Evolutionary conservation across 2,113 vertebrate species (phyloP), one percentile per base, ranked within the genome.

Genomic region (Zosterops lateralis): DNA sequence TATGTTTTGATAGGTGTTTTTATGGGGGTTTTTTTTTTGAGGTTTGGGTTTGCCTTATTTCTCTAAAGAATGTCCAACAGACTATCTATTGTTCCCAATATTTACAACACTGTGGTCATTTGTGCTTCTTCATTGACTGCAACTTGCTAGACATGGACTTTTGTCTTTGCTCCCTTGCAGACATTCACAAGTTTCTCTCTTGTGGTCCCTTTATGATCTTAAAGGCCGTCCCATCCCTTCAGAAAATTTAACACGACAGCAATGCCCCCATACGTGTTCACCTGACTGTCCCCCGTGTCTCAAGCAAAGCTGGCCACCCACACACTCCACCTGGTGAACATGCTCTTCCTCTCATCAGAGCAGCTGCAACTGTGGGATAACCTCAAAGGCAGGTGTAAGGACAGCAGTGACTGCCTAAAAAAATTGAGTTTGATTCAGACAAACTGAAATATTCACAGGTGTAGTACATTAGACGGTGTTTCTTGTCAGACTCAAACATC

Each of bases 261-360:
- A 0, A 31, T 77, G 21, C 26, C 5, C 31, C 18, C 38, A 31
- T 20, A 14, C 5, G 2, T 2, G 38, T 29, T 26, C 25, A 62
- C 24, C 21, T 38, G 40, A 66, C 17, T 66, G 19, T 34, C 15
- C 22, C 25, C 47, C 38, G 10, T 56, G 7, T 56, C 40, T 34
- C 29, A 62, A 70, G 25, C 19, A 77, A 83, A 90, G 21, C 16
- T 89, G 32, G 10, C 9, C 32, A 36, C 6, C 17, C 57, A 34
- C 8, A 11, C 4, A 2, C 14, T 60, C 8, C 51, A 17, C 22
- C n/a, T 51, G 7, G 2, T n/a, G 12, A 44, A 14, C 28, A 32
- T 26, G 17, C 4, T 48, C 24, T 53, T 60, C 50, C 12, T 73
- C 36, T 68, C 2, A 1, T 57, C 34, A 48, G 24, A 57, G n/a